Evolutionary conservation across 2,888 invertebrate species (phyloP), one percentile per base, ranked within the genome.

Genomic region (Taenaris catops): DNA sequence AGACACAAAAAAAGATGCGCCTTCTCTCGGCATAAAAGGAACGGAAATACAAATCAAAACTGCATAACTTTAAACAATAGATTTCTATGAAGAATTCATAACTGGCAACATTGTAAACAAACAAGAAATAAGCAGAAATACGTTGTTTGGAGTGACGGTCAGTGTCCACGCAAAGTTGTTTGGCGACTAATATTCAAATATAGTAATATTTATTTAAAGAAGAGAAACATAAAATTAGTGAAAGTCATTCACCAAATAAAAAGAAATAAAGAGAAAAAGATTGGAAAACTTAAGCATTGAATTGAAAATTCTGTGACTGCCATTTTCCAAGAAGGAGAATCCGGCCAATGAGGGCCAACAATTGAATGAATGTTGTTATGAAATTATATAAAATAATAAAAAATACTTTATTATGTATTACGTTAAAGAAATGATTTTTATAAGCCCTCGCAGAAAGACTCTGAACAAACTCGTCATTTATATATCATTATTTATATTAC

Each of bases 381-480:
- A 44, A 38, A 41, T 34, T 38, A 0, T 32, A 9, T 16, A 37
- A 35, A 35, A 37, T 38, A 21, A 12, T 38, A 14, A 41, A 35
- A 46, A 35, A 17, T 9, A 21, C 17, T 5, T 34, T 2, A 34
- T 18, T 20, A 51, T 55, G 51, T 72, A 72, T 36, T 55, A 70
- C 17, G 51, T 71, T 1, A 67, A 62, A 46, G 69, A 72, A 35
- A 63, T 71, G 56, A 37, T 66, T n/a, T 60, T 58, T 9, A 56
- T 64, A 2, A 62, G 51, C 11, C 55, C 54, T 0, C 59, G 42
- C 5, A 65, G 51, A 43, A 67, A 49, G 34, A 34, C 44, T 0
- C 18, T 61, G 1, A 33, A 56, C 0, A 67, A 55, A 49, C 44
- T 63, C 3, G 40, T 41, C 2, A 19, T 69, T 9, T 66, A 58